Percentiles rank a stretch among this genome's conserved stretches.
Evolutionary conservation across 1,140 invertebrate species (phyloP).

Genomic region (Aethina tumida): DNA sequence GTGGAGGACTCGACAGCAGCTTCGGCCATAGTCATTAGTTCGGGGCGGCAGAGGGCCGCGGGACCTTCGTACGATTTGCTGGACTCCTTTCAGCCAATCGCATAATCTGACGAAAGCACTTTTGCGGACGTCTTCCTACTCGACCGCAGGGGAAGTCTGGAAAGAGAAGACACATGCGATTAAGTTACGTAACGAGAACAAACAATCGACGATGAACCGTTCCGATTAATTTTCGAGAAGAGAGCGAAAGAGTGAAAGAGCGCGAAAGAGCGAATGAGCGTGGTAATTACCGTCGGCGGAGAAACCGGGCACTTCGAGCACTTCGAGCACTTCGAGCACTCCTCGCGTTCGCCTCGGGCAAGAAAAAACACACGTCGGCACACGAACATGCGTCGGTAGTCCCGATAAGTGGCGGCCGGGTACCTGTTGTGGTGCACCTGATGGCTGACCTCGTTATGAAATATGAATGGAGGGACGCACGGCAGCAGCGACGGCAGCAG

Average conservation of each 20-base stretch:
- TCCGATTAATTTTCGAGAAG: no score
- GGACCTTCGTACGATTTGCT: slow-evolving; percentile 36
- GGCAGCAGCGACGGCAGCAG: slow-evolving; percentile 6
- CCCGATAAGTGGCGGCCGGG: neutral
- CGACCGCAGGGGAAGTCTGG: slow-evolving; percentile 12
- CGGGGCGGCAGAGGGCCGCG: slow-evolving; percentile 47
- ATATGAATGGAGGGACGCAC: slow-evolving; percentile 24
- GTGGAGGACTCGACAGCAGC: slow-evolving; percentile 46
- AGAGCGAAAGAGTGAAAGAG: no score
- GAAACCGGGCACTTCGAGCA: no score
- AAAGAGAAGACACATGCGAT: slow-evolving; percentile 12
- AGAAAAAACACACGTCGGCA: slow-evolving; percentile 1
- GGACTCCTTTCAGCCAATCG: slow-evolving; percentile 37
- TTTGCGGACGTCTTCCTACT: slow-evolving; percentile 1
- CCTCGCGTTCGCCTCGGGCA: neutral
- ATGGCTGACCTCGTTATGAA: slow-evolving; percentile 28
- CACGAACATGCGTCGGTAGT: slow-evolving; percentile 9
- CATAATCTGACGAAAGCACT: slow-evolving; percentile 29
- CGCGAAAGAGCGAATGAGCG: no score
- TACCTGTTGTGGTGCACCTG: slow-evolving; percentile 20
- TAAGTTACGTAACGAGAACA: no score
- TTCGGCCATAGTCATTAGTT: slow-evolving; percentile 58
- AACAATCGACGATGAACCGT: no score
- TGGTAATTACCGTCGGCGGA: no score
- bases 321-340: slow-evolving; percentile 1